These are phyloP conservation scores for Zosterops lateralis DNA, from an alignment of 2,113 vertebrate genomes.

Conservation along the genomic window DNA sequence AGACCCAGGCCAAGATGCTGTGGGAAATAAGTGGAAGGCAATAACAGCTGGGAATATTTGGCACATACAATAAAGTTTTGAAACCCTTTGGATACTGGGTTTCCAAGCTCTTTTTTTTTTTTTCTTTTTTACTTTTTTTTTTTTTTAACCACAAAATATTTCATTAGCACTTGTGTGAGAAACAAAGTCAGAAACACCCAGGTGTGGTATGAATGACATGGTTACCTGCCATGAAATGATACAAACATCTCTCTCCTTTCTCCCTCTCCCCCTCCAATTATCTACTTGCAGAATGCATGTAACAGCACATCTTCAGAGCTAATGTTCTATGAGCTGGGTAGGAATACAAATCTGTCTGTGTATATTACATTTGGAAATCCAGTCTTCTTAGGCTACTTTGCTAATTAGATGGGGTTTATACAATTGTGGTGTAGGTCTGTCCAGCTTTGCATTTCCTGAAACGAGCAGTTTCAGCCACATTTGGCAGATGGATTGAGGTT, in stretches of 20 bases:
- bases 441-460: not conserved
- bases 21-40: slow-evolving; percentile 69
- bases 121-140: not conserved
- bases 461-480: not conserved
- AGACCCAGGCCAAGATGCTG: slow-evolving; percentile 63
- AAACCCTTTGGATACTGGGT: slow-evolving; percentile 45
- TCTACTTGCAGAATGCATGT: not conserved
- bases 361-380: not conserved
- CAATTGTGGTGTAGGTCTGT: not conserved
- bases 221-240: not conserved
- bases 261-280: not conserved
- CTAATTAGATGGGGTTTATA: not conserved
- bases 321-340: not conserved
- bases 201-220: not conserved
- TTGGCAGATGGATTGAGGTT: not conserved
- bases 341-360: not conserved
- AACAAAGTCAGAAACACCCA: slow-evolving; percentile 9
- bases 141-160: not conserved
- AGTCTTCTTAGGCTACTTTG: not conserved
- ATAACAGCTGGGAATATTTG: slow-evolving; percentile 71
- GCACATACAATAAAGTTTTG: slow-evolving; percentile 52
- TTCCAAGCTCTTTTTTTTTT: not conserved
- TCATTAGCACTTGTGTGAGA: slow-evolving; percentile 12
- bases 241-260: not conserved
- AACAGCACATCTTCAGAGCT: not conserved